Evolutionary conservation across 2,797 vertebrate species (phyloP).

Genomic region (Sandelia bainsii): DNA sequence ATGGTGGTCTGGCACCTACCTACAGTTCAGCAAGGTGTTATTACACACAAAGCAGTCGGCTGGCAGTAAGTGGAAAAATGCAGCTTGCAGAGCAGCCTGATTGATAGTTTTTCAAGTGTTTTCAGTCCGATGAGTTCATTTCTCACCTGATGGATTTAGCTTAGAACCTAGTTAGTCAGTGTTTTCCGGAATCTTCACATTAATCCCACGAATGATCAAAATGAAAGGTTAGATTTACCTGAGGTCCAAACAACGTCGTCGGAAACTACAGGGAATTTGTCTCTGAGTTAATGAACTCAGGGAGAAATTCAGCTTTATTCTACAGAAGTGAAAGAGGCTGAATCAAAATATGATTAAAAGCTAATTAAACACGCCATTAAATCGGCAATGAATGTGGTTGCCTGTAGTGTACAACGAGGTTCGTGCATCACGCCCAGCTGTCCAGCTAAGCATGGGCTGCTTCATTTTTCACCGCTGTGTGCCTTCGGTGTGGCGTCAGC

Average conservation of each 20-base stretch:
- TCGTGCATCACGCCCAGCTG: conserved; percentile 65
- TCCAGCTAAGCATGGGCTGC: conserved; percentile 34
- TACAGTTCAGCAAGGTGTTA: conserved; percentile 36
- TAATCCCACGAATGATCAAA: conserved; percentile 22
- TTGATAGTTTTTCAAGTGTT: conserved; percentile 13
- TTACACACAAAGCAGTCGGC: conserved; percentile 19
- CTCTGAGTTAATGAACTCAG: conserved; percentile 51
- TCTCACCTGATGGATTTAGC: conserved; percentile 39
- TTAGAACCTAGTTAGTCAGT: background rate
- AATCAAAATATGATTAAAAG: conserved; percentile 73
- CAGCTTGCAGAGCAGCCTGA: background rate
- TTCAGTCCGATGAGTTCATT: conserved; percentile 23
- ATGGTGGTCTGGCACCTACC: conserved; percentile 48
- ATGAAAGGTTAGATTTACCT: conserved; percentile 33
- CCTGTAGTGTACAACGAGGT: conserved; percentile 54
- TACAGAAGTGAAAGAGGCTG: conserved; percentile 45
- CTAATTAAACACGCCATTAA: conserved; percentile 76
- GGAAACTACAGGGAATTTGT: conserved; percentile 36
- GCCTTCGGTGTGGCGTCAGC: conserved; percentile 23
- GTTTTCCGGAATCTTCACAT: background rate
- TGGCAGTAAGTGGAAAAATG: conserved; percentile 25
- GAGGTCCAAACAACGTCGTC: conserved; percentile 24
- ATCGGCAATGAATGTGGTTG: conserved; percentile 59
- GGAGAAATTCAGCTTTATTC: conserved; percentile 48
- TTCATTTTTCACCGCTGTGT: conserved; percentile 53